Conservation (phyloP, 2,888 invertebrate genomes). For the Melanargia galathea region DNA sequence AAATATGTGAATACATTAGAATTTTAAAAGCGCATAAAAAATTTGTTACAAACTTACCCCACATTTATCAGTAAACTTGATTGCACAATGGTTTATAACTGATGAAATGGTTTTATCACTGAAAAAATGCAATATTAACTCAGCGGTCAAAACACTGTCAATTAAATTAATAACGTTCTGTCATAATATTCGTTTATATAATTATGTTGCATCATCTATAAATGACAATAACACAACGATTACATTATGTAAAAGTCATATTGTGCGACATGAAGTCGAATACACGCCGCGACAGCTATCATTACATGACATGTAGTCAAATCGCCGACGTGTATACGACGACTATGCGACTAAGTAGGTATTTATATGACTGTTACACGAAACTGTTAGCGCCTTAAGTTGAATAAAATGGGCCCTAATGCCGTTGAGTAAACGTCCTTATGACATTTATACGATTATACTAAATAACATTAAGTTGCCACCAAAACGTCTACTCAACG, state of each 20-base stretch:
- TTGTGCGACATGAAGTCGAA: not conserved
- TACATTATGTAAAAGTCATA: not conserved
- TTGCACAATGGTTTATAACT: slow-evolving; percentile 27
- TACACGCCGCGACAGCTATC: not conserved
- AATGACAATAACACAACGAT: slow-evolving; percentile 1
- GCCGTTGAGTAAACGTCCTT: slow-evolving; percentile 38
- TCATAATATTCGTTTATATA: slow-evolving; percentile 12
- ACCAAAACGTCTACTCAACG: slow-evolving; percentile 25
- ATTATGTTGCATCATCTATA: slow-evolving; percentile 19
- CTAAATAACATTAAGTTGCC: slow-evolving; percentile 34
- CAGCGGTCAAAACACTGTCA: slow-evolving; percentile 21
- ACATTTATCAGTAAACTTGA: slow-evolving; percentile 27
- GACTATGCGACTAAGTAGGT: slow-evolving; percentile 26
- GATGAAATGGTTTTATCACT: slow-evolving; percentile 21
- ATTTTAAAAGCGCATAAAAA: slow-evolving; percentile 32
- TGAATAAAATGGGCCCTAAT: slow-evolving; percentile 37
- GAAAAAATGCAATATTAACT: slow-evolving; percentile 17
- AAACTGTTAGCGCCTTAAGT: slow-evolving; percentile 33
- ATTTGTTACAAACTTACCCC: slow-evolving; percentile 28
- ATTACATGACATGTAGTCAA: slow-evolving; percentile 22
- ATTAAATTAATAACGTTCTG: slow-evolving; percentile 24
- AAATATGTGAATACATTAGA: slow-evolving; percentile 26
- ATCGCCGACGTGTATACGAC: slow-evolving; percentile 28
- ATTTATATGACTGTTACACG: slow-evolving; percentile 34
- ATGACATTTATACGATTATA: slow-evolving; percentile 38